These are phyloP conservation scores for Haliclystus octoradiatus DNA, from an alignment of 30 jellyfish, hydroid and myxozoan species.

Conservation along the genomic window DNA sequence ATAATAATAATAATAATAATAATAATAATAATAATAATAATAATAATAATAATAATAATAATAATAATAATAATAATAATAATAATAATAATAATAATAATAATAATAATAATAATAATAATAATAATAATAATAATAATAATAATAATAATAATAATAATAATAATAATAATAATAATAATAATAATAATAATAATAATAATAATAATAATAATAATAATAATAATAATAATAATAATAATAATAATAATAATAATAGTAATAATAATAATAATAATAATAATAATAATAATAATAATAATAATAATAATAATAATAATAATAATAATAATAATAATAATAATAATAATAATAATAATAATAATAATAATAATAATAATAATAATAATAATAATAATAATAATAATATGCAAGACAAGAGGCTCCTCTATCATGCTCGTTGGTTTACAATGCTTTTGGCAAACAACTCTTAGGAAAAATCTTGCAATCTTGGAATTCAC, in stretches of 20 bases:
- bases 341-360: no score
- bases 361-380: no score
- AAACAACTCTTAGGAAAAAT: no score
- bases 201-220: background rate
- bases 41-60: conserved; percentile 3
- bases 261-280: background rate
- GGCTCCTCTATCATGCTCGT: no score
- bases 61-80: conserved; percentile 2
- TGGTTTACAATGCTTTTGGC: no score
- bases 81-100: conserved; percentile 2
- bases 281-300: background rate
- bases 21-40: conserved; percentile 2
- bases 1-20: background rate
- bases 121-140: background rate
- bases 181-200: background rate
- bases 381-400: no score
- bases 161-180: background rate
- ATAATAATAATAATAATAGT: conserved; percentile 1
- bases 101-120: conserved; percentile 2
- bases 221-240: background rate
- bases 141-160: background rate
- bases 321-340: no score
- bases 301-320: no score
- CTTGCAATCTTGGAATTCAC: no score
- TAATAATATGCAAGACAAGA: no score